phyloP scores from a whole-genome alignment of 2,888 invertebrate species.

The Cloeon dipterum region DNA sequence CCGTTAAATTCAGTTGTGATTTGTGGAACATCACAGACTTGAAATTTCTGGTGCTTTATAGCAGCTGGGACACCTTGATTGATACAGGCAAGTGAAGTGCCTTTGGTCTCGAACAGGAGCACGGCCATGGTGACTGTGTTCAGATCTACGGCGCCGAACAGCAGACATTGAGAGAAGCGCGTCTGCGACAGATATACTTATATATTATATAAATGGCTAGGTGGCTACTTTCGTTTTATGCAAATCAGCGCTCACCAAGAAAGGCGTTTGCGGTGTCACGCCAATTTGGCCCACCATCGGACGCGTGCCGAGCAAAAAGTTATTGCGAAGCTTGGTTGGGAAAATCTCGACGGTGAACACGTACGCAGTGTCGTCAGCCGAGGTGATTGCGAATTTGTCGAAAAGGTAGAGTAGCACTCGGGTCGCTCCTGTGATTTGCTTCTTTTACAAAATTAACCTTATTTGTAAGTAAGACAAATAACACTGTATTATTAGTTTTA shows the following conservation, averaged over 20 bases:
- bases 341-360: slow-evolving; percentile 47
- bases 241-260: too few relatives aligned
- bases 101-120: slow-evolving; percentile 43
- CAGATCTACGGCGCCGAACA: slow-evolving; percentile 35
- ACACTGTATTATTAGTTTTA: too few relatives aligned
- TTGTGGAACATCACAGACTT: too few relatives aligned
- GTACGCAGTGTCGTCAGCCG: slow-evolving; percentile 40
- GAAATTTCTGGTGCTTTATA: too few relatives aligned
- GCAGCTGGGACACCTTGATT: slow-evolving; percentile 37
- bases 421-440: neutral
- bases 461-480: too few relatives aligned
- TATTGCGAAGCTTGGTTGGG: slow-evolving; percentile 40
- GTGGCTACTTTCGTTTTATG: neutral
- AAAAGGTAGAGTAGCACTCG: slow-evolving; percentile 28
- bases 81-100: slow-evolving; percentile 38
- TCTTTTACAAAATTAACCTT: too few relatives aligned
- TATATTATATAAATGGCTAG: too few relatives aligned
- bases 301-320: slow-evolving; percentile 38
- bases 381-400: slow-evolving; percentile 39
- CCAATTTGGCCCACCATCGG: slow-evolving; percentile 46
- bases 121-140: slow-evolving; percentile 35
- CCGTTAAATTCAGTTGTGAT: too few relatives aligned
- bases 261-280: slow-evolving; percentile 42
- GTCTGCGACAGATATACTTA: slow-evolving; percentile 12
- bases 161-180: slow-evolving; percentile 21